Evolutionary conservation across 2,888 invertebrate genomes (phyloP).

Genomic region (Eristalinus aeneus): DNA sequence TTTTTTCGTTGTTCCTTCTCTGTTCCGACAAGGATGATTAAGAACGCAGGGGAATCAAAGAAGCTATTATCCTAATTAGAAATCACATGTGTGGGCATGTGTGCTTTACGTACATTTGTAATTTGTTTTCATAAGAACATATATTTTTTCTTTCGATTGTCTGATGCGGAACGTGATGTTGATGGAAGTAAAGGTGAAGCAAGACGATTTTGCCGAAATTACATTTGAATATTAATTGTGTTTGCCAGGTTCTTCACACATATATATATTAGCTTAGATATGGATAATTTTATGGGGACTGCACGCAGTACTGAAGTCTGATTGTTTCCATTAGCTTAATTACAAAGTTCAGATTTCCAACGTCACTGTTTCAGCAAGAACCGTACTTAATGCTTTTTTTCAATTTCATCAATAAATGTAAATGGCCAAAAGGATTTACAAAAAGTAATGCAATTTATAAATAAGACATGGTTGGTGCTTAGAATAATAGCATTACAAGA

Average conservation of each 20-base stretch:
- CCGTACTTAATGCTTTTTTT: neutral
- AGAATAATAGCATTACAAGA: too few species aligned
- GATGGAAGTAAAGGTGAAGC: conserved; percentile 8
- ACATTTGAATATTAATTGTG: conserved; percentile 48
- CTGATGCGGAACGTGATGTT: neutral
- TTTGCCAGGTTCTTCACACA: neutral
- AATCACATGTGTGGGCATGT: conserved; percentile 27
- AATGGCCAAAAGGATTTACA: too few species aligned
- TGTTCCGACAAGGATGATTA: conserved; percentile 33
- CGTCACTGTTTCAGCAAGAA: neutral
- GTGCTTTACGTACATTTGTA: conserved; percentile 11
- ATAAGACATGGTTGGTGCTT: too few species aligned
- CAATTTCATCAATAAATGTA: neutral
- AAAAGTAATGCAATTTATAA: too few species aligned
- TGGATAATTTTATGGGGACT: neutral
- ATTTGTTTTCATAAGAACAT: conserved; percentile 38
- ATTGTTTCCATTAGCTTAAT: conserved; percentile 50
- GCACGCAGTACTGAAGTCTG: neutral
- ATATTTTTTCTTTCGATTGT: conserved; percentile 25
- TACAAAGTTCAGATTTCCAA: conserved; percentile 21
- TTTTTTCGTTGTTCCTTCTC: conserved; percentile 1
- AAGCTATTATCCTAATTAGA: conserved; percentile 66
- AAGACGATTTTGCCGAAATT: conserved; percentile 22
- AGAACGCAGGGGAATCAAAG: conserved; percentile 49
- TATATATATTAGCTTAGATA: neutral